Evolutionary conservation across 2,113 vertebrate species (phyloP), one percentile per base, ranked within the genome.

Genomic region (Trematomus loennbergii): DNA sequence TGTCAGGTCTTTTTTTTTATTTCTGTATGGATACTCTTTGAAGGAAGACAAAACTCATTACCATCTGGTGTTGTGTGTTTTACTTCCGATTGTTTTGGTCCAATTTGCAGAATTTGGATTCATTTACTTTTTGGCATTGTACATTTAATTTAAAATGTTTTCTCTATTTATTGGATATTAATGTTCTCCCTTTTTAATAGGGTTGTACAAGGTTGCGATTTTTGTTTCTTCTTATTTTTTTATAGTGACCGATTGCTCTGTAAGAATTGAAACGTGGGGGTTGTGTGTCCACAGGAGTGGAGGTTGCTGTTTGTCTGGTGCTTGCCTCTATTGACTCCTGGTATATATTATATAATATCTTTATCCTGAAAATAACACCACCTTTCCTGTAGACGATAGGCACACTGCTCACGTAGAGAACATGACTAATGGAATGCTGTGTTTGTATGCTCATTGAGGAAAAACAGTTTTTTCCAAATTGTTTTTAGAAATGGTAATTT

Each of bases 111-210:
- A 90, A 67, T 84, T 89, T 72, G 78, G 75, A 79, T 87, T 86
- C 81, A 77, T 69, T 90, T 63, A 55, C 70, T 55, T 70, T 81
- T 83, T 86, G 67, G 62, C 81, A 82, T 89, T 93, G 91, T 93
- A 94, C 85, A 90, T 90, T 91, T 93, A 93, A 90, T 93, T 93
- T 94, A 93, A 93, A 88, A 89, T 90, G 82, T 93, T 93, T 89
- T 76, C 81, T 93, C 88, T 95, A 94, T 96, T 95, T 95, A 95
- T 95, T 95, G 91, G 88, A 92, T 92, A 88, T 92, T 70, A 89
- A 87, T 86, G 88, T 92, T 92, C 77, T 92, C 89, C 85, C 79
- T 81, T 86, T 92, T 92, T 79, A 45, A 85, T 82, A 68, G 89
- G 83, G 83, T 89, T 93, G 87, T 93, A 90, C 71, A 88, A 84